Percentiles rank a stretch among this genome's conserved stretches.
These are phyloP conservation scores for Siniperca chuatsi DNA, from an alignment of 2,113 vertebrate species.

Conservation along the genomic window DNA sequence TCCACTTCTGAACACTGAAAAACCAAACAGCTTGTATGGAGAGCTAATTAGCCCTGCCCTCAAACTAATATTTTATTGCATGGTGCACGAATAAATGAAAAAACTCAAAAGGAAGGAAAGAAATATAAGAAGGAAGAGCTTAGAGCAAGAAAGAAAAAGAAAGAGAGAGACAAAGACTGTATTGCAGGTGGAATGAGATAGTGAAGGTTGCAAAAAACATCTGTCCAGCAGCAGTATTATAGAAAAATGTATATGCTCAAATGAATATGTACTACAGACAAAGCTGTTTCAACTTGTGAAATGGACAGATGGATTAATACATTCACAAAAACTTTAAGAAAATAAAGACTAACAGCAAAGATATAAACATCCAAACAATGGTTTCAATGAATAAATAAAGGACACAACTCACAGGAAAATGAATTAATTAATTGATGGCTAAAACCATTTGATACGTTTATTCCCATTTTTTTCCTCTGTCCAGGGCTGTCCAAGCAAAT, in stretches of 20 bases:
- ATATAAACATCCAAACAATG: background rate
- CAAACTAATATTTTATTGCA: conserved; percentile 55
- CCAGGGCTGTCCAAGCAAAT: conserved; percentile 26
- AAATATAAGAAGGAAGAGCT: conserved; percentile 4
- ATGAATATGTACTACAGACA: background rate
- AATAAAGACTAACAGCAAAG: background rate
- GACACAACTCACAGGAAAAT: background rate
- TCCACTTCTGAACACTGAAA: conserved; percentile 53
- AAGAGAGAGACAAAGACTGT: background rate
- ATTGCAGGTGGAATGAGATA: background rate
- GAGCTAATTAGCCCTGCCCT: conserved; percentile 55
- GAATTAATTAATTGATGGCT: conserved; percentile 10
- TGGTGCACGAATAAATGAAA: background rate
- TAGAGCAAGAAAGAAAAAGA: background rate
- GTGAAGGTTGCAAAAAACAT: background rate
- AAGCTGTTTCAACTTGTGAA: background rate
- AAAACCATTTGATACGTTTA: background rate
- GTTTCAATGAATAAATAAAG: background rate
- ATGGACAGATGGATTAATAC: background rate
- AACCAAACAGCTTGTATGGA: conserved; percentile 50
- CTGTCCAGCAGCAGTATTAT: background rate
- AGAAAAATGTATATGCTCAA: background rate
- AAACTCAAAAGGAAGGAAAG: background rate
- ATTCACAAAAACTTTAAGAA: background rate
- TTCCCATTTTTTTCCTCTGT: background rate